A percentile compares a stretch with the other conserved stretches of the same genome.
Conservation (phyloP, 1,140 invertebrate species). For the Drosophila asahinai region DNA sequence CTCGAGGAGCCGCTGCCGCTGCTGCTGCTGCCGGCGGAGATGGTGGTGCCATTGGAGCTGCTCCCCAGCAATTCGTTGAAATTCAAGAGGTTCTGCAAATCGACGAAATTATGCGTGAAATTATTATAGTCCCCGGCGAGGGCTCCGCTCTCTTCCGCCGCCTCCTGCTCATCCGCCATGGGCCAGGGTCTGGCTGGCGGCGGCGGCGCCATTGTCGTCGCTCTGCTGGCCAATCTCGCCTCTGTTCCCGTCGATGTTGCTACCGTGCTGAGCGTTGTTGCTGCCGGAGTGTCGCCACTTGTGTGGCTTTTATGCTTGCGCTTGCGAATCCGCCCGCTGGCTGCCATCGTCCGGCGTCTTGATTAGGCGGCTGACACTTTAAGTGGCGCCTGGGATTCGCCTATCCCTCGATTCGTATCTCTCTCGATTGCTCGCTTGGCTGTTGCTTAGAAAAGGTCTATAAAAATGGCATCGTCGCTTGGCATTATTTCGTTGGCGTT, state of each 20-base stretch:
- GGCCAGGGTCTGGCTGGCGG: conserved; percentile 18
- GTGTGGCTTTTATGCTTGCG: conserved; percentile 65
- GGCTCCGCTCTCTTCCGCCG: conserved; percentile 31
- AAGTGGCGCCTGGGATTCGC: conserved; percentile 49
- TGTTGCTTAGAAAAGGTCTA: conserved; percentile 72
- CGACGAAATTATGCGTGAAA: conserved; percentile 82
- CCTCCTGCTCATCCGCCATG: conserved; percentile 36
- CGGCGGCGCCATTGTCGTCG: conserved; percentile 22
- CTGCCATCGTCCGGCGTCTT: conserved; percentile 53
- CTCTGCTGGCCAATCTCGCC: conserved; percentile 9
- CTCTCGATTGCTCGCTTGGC: conserved; percentile 8
- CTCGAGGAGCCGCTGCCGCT: conserved; percentile 47
- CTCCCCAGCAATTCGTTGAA: conserved; percentile 61
- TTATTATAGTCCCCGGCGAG: conserved; percentile 60
- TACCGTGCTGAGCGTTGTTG: conserved; percentile 6
- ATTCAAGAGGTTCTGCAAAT: conserved; percentile 79
- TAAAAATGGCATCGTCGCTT: conserved; percentile 71
- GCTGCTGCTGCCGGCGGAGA: conserved; percentile 11
- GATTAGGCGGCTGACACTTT: conserved; percentile 48
- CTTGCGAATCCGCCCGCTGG: conserved; percentile 63
- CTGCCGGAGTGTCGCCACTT: conserved; percentile 62
- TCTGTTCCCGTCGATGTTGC: conserved; percentile 6
- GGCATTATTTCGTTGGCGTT: conserved; percentile 61
- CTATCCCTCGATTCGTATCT: conserved; percentile 26
- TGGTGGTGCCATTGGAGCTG: conserved; percentile 29